Base-by-base conservation (phyloP, 2,113 vertebrate genomes). In the Paraplagusia blochii region DNA sequence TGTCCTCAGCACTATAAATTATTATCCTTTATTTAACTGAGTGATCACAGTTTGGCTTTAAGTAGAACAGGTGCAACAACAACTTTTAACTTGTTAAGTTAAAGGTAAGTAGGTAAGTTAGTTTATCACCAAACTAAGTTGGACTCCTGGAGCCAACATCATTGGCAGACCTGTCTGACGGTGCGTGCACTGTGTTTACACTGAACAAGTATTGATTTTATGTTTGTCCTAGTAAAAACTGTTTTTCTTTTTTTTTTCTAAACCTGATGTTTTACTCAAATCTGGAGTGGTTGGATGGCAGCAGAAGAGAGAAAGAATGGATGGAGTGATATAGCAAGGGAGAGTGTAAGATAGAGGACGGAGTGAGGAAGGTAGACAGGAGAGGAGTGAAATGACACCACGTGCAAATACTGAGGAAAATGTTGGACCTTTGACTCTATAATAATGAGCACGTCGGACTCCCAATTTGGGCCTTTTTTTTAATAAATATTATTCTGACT, bases 171-270 rank as follows among this genome's bases (percentile, higher is more conserved):
- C 69, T 60, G 64, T 61, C 36, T 4, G 69, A 49, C 55, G 69
- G 64, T 64, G 67, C 67, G 56, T 69, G 55, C 81, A 53, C 72
- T 73, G 58, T 72, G 58, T 81, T 81, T 83, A 61, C 18, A 7
- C 75, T 81, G 70, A 80, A 61, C 39, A 58, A 67, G 58, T 75
- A 82, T 82, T 69, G 77, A 80, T 76, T 83, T 76, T 74, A 45
- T 75, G 63, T 87, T 83, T 83, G 69, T 77, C 72, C 61, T 75
- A 60, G 76, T 83, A 69, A 83, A 81, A 74, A 76, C 72, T 61
- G 62, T 67, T 43, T 72, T 77, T 29, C 6, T 29, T 29, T 29
- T 29, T 29, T 29, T 29, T 29, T 29, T 80, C 80, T 46, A 72
- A 74, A 68, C 51, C 54, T 22, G 46, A 58, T n/a, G 68, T 63